phyloP scores from a whole-genome alignment of 2,797 vertebrate genomes.

The Peromyscus eremicus region DNA sequence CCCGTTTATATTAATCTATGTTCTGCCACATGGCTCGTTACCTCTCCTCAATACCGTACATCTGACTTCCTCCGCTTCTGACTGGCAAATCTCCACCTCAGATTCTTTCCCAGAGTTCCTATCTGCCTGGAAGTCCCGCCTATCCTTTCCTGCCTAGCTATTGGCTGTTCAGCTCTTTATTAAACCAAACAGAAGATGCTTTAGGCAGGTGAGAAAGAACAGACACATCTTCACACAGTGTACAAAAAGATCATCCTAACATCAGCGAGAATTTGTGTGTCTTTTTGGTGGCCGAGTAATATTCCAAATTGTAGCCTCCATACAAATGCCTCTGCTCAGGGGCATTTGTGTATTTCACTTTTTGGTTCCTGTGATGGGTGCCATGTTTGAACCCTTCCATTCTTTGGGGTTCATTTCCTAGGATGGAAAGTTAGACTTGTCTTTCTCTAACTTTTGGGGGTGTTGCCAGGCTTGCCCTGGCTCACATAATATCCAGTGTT shows the following conservation, averaged over 20 bases:
- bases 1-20: too few species aligned
- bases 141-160: background rate
- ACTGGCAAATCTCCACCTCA: background rate
- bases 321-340: too few species aligned
- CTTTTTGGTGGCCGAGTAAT: background rate
- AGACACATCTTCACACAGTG: background rate
- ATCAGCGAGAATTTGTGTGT: background rate
- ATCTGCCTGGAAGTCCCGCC: background rate
- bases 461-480: background rate
- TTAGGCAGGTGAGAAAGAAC: background rate
- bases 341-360: too few species aligned
- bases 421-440: background rate
- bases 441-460: background rate
- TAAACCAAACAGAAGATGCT: background rate
- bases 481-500: background rate
- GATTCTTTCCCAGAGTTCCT: background rate
- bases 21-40: too few species aligned
- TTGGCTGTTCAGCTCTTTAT: background rate
- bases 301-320: background rate
- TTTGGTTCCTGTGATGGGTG: background rate
- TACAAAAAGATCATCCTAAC: background rate
- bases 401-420: background rate
- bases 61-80: too few species aligned
- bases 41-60: too few species aligned
- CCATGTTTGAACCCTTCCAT: background rate